phyloP scores from a whole-genome alignment of 2,888 invertebrate species.

The Cephus pygmeus region DNA sequence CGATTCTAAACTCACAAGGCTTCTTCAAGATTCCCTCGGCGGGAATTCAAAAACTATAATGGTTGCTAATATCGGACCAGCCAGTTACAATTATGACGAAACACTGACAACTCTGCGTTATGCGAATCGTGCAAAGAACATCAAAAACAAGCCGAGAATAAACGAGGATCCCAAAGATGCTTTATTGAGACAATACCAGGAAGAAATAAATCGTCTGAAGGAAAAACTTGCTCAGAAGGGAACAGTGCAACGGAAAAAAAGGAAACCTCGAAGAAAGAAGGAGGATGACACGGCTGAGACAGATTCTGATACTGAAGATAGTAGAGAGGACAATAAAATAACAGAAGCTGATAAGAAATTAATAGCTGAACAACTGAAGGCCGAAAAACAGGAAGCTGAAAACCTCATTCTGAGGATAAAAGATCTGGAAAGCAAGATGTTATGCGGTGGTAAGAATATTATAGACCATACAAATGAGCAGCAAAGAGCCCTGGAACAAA shows the following conservation, averaged over 20 bases:
- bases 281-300: slow-evolving; percentile 64
- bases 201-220: slow-evolving; percentile 85
- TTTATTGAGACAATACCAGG: slow-evolving; percentile 92
- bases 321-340: slow-evolving; percentile 64
- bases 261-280: slow-evolving; percentile 68
- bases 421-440: slow-evolving; percentile 91
- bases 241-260: slow-evolving; percentile 62
- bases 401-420: slow-evolving; percentile 82
- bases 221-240: slow-evolving; percentile 61
- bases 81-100: slow-evolving; percentile 97
- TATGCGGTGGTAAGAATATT: slow-evolving; percentile 94
- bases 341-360: slow-evolving; percentile 69
- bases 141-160: slow-evolving; percentile 97
- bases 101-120: slow-evolving; percentile 96
- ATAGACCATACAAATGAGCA: slow-evolving; percentile 96
- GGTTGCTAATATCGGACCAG: slow-evolving; percentile 99
- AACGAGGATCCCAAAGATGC: slow-evolving; percentile 99
- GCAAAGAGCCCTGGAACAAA: slow-evolving; percentile 88
- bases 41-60: slow-evolving; percentile 99
- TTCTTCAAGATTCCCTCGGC: slow-evolving; percentile 97
- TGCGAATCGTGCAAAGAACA: slow-evolving; percentile 97
- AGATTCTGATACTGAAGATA: slow-evolving; percentile 62
- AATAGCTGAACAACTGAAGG: slow-evolving; percentile 71
- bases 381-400: slow-evolving; percentile 79
- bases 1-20: slow-evolving; percentile 95